Base-by-base conservation (phyloP, 37 sponge, comb jelly and placozoan species). In the Aplysina aerophoba region DNA sequence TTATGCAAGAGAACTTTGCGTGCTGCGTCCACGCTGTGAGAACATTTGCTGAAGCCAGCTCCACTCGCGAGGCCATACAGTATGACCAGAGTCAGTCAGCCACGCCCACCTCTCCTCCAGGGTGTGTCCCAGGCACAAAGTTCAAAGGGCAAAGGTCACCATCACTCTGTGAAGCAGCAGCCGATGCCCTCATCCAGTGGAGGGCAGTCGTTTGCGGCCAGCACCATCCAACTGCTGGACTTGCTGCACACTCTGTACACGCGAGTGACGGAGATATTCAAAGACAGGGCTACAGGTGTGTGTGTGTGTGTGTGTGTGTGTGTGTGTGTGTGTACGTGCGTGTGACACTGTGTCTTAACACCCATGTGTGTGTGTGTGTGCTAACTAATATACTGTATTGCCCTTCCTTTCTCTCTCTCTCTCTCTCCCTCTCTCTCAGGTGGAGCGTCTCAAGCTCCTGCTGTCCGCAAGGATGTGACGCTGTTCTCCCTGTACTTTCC, bases 201-300 rank as follows among this genome's bases (percentile, higher is more conserved):
- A 15, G 69, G 55, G 25, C 63, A 61, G 61, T 78, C 86, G 15
- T 92, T 85, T 44, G 68, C 82, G 39, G 64, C 89, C 4, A 25
- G 59, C 21, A 71, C 89, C 28, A 81, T 92, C 15, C 89, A 87
- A 67, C 60, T 95, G 62, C 89, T 95, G 61, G 96, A 95, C 53
- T 88, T 95, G 30, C 33, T 93, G 82, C 93, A 95, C 41, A 90
- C 93, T 0, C 87, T 95, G 34, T 93, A 90, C 73, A 77, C 87
- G 20, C 79, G 83, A 56, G 85, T 86, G 16, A 36, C 73, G 17
- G 77, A 67, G 40, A 55, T 91, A 15, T 91, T 87, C 21, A 17
- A 25, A 55, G 34, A 36, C 25, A 8, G n/a, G 12, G 8, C 30
- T 17, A 35, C 28, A 28, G 67, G 25, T 19, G 69, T 12, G 41